Base-by-base conservation (phyloP, 2,113 vertebrate genomes). In the Pachyramphus minor region DNA sequence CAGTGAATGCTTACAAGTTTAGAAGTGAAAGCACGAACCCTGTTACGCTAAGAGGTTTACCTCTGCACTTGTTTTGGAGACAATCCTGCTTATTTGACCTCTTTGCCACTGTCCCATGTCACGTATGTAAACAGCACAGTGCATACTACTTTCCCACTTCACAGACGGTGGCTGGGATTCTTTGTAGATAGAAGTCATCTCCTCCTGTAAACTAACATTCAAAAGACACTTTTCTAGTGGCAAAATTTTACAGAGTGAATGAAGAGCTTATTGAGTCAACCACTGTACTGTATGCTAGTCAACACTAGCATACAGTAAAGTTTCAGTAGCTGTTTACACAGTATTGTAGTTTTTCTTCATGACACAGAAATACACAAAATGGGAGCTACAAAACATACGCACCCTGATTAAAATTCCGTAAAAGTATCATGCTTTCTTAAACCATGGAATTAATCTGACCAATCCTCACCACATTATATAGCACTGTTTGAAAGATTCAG, bases 21-120 rank as follows among this genome's bases (percentile, higher is more conserved):
- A 87, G 22, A 81, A 81, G 67, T 11, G 8, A 0, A 81, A 69
- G 17, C 28, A 35, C 16, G 41, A 90, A 35, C 2, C 4, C 47
- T 33, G 6, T 74, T 53, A 30, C 0, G 1, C 0, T 3, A 78
- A 62, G 13, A 66, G 17, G 20, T 63, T 96, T 98, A 99, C 99
- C 98, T 99, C 98, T 80, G 97, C 98, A 13, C 81, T 83, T 45
- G 94, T 96, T 96, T 97, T 86, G n/a, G 98, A 98, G 30, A 98
- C 83, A 90, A 97, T 93, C 17, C 90, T 98, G 96, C 91, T 96
- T 87, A 99, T 97, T 53, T 91, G 97, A 72, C 98, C 99, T 97
- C 99, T 98, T 66, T 97, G 98, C 99, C 99, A 99, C 55, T 98
- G 96, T 75, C 97, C 97, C 84, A 98, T 91, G 33, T 98, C 97